Percentiles rank a stretch among this genome's conserved stretches.
phyloP scores from a whole-genome alignment of 2,888 invertebrate genomes.

The Drosophila fungiperda region DNA sequence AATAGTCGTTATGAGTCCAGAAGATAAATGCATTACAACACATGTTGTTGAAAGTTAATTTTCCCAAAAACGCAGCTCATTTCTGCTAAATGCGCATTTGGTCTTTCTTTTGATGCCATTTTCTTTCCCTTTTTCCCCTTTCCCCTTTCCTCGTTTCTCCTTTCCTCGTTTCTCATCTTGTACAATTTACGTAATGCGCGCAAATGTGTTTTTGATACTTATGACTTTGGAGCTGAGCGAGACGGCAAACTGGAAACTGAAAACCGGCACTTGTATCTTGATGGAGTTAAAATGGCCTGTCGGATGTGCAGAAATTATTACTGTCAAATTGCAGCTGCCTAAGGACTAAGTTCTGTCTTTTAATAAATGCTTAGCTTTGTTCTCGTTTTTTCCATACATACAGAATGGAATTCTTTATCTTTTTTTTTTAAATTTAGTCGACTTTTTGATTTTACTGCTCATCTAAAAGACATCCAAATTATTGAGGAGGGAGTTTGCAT shows the following conservation, averaged over 20 bases:
- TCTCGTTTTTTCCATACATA: not conserved
- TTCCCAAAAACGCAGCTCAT: conserved; percentile 77
- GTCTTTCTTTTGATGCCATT: conserved; percentile 23
- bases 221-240: conserved; percentile 16
- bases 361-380: not conserved
- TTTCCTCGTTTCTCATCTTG: conserved; percentile 30
- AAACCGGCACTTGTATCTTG: conserved; percentile 27
- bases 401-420: too few species aligned
- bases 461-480: not conserved
- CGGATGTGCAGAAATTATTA: conserved; percentile 19
- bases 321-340: conserved; percentile 11
- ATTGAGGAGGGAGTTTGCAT: not conserved
- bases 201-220: conserved; percentile 75
- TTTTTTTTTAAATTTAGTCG: too few species aligned
- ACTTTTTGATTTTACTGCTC: not conserved
- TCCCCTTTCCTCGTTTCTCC: too few species aligned
- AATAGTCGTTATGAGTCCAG: conserved; percentile 60
- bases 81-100: conserved; percentile 74
- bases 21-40: conserved; percentile 81
- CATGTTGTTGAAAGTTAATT: conserved; percentile 82
- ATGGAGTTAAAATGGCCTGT: conserved; percentile 56
- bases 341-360: not conserved
- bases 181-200: conserved; percentile 54
- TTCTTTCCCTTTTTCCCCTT: not conserved
- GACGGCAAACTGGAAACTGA: not conserved